Base-by-base conservation (phyloP, 1,140 invertebrate species). In the Plodia interpunctella region DNA sequence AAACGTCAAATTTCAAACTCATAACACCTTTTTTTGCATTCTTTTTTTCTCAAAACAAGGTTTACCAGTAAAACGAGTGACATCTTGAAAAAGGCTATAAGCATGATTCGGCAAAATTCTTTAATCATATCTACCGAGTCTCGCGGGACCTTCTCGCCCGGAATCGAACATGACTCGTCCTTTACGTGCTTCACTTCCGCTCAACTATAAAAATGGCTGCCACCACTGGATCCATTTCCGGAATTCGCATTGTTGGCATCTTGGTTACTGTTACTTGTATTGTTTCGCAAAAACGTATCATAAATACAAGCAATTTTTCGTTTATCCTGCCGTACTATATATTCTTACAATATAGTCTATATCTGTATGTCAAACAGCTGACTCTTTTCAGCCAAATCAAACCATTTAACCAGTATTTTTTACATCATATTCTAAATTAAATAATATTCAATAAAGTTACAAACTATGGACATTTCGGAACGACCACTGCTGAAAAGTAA, bases 161-260 rank as follows among this genome's bases (percentile, higher is more conserved):
- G 51, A 53, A 28, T 53, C 55, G 55, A 63, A 55, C 61, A 55
- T 63, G 61, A 63, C 61, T 57, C 17, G 56, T 30, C 61, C 61
- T 35, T 51, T 57, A 59, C 57, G 57, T 59, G 57, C 32, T 30
- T 8, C 44, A 32, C 49, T 53, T 30, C 50, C 32, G 19, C 13
- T n/a, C 38, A 44, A 21, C 54, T 38, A 52, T 38, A 62, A 53
- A 53, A 53, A 44, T 44, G 38, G 38, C 38, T 44, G 5, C 38
- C 38, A 44, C 38, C 10, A 44, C 2, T 10, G 38, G 38, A 44
- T 44, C 38, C 38, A 44, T 44, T 44, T 44, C 38, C 38, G 38
- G 13, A 44, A 44, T n/a, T 44, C 2, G 38, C 13, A 15, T 15
- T n/a, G 38, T 17, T 44, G 38, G 9, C 32, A 35, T 5, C 32